Evolutionary conservation across 2,113 vertebrate species (phyloP).

Genomic region (Tautogolabrus adspersus): DNA sequence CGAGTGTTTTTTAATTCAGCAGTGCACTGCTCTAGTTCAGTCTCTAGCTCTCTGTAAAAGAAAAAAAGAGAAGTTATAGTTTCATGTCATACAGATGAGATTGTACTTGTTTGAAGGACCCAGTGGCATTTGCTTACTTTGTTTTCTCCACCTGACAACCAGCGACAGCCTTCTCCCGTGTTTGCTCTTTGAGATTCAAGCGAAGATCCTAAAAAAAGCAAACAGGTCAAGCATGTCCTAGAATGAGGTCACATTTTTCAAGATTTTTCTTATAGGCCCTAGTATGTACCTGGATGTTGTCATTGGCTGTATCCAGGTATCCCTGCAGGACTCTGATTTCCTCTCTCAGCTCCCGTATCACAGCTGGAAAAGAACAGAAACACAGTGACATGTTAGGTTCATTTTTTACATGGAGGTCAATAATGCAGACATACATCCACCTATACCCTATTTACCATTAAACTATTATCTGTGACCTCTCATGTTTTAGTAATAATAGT

Average conservation of each 20-base stretch:
- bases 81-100: neutral
- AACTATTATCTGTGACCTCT: neutral
- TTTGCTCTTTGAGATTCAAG: constrained; percentile 79
- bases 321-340: constrained; percentile 77
- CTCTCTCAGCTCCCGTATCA: constrained; percentile 77
- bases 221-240: neutral
- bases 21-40: constrained; percentile 82
- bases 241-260: neutral
- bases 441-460: too few relatives aligned
- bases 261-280: neutral
- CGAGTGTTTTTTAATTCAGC: constrained; percentile 76
- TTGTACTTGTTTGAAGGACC: neutral
- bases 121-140: constrained; percentile 77
- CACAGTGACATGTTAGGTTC: neutral
- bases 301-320: constrained; percentile 84
- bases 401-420: neutral
- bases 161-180: constrained; percentile 78
- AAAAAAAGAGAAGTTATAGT: constrained; percentile 19
- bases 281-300: constrained; percentile 82
- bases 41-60: constrained; percentile 81
- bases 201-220: constrained; percentile 74
- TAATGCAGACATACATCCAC: too few relatives aligned
- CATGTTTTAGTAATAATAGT: neutral
- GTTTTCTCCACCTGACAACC: constrained; percentile 85
- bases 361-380: constrained; percentile 63